Base-by-base conservation (phyloP, 2,113 vertebrate genomes). In the Tonatia bakeri region DNA sequence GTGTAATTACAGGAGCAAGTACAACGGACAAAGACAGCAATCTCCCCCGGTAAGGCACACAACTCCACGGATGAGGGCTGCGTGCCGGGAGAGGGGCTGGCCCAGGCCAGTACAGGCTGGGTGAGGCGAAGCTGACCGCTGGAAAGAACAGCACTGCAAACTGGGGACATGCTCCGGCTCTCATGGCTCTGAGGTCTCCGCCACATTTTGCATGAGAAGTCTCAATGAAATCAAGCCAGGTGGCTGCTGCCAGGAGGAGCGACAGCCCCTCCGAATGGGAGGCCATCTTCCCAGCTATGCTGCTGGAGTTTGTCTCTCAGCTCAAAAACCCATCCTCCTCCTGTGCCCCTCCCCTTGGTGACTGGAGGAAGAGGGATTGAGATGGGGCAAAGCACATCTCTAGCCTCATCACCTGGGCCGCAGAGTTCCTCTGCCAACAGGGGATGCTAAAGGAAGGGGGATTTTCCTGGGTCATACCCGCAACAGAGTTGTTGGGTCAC, bases 51-150 rank as follows among this genome's bases (percentile, higher is more conserved):
- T 4, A 11, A 54, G 45, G 45, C 22, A 10, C 11, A 64, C 4
- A 31, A 17, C 45, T 33, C 36, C 19, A 1, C 1, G 38, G 61
- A 65, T 5, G 22, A 85, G 26, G 33, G 76, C n/a, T 17, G 47
- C 45, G 1, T 3, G 40, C 81, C 14, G 52, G 54, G 47, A n/a
- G 1, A 5, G 70, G 33, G 36, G 24, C 72, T 1, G 9, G 64
- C 24, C 24, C 31, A 24, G 26, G 31, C 5, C 8, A 9, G 26
- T 15, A 59, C 4, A 4, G 22, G 70, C 70, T 54, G 31, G 59
- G 31, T 45, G 9, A 56, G 22, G 0, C 1, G 28, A 14, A 7
- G 14, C 17, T 45, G 0, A 56, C n/a, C 26, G 20, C 33, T 3
- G 19, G 38, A 1, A 4, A 28, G 65, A 16, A 28, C 12, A 14